Percentiles rank a stretch among this genome's conserved stretches.
These are phyloP conservation scores for Drosophila leontia DNA, from an alignment of 1,140 invertebrate genomes.

Conservation along the genomic window DNA sequence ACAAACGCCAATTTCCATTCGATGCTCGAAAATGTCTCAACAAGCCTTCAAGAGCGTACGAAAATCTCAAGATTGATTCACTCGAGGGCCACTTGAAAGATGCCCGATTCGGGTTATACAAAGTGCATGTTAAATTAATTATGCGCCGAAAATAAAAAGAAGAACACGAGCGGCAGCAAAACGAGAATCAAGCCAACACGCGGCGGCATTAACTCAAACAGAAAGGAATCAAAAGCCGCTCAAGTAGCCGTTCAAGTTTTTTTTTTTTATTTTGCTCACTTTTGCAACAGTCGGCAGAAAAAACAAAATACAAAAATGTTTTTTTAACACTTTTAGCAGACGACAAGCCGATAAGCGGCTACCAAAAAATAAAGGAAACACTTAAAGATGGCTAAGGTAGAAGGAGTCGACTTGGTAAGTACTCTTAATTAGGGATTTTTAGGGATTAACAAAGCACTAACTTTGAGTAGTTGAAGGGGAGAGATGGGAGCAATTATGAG, in stretches of 20 bases:
- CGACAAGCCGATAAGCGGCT: conserved; percentile 77
- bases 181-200: conserved; percentile 26
- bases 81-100: conserved; percentile 65
- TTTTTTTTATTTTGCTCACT: conserved; percentile 28
- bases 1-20: background rate
- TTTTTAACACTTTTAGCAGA: conserved; percentile 78
- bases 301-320: conserved; percentile 47
- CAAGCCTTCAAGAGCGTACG: conserved; percentile 9
- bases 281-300: conserved; percentile 11
- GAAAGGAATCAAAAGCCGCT: conserved; percentile 65
- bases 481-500: background rate
- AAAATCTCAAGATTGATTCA: conserved; percentile 61
- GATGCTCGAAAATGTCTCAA: conserved; percentile 39
- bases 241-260: conserved; percentile 63
- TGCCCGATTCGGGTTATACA: conserved; percentile 58
- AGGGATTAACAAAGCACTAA: background rate
- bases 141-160: conserved; percentile 66
- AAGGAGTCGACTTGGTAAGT: conserved; percentile 10
- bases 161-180: conserved; percentile 17
- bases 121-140: conserved; percentile 80
- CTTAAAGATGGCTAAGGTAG: background rate
- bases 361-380: conserved; percentile 55
- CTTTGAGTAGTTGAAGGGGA: too few relatives aligned
- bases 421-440: conserved; percentile 1
- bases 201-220: conserved; percentile 64